Base-by-base conservation (phyloP, 1,140 invertebrate species). In the Popillia japonica region DNA sequence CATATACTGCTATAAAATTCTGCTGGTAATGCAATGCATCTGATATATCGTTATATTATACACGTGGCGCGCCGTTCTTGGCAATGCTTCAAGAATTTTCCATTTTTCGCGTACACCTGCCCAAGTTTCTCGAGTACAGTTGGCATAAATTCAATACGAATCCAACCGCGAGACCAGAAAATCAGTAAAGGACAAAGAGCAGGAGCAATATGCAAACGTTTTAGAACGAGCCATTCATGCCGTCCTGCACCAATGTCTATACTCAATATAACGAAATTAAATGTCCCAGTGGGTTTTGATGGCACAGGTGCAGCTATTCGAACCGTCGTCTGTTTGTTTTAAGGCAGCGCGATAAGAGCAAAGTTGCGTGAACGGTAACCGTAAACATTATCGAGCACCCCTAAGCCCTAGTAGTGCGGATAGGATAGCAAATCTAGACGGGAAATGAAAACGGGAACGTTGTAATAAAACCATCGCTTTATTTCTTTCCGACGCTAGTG, bases 11-110 rank as follows among this genome's bases (percentile, higher is more conserved):
- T 20, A 64, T 64, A 64, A 64, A 64, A 64, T 64, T 27, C 22
- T 20, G 59, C 59, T 64, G 59, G 59, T 64, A 64, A 64, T 2
- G 59, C 59, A 64, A 64, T 64, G 59, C 59, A 8, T 8, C 59
- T 64, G 59, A 64, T 64, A 64, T 64, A 64, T 64, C n/a, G 59
- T 64, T 64, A 64, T 64, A 20, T 64, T 64, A 64, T 64, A 64
- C 59, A 64, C 22, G 17, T 27, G 59, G 59, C 59, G 59, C 59
- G 59, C 59, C 2, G 17, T 64, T 64, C 59, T 64, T 64, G 59
- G 59, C 59, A 64, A 20, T 64, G 59, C 59, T 64, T 64, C 59
- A 64, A 64, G 59, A 64, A 64, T 64, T 64, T 64, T 64, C 59
- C 59, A 64, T 64, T 64, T 64, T 64, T 64, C 59, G 59, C 59